Evolutionary conservation across 2,797 vertebrate species (phyloP).

Genomic region (Emydoidea blandingii): DNA sequence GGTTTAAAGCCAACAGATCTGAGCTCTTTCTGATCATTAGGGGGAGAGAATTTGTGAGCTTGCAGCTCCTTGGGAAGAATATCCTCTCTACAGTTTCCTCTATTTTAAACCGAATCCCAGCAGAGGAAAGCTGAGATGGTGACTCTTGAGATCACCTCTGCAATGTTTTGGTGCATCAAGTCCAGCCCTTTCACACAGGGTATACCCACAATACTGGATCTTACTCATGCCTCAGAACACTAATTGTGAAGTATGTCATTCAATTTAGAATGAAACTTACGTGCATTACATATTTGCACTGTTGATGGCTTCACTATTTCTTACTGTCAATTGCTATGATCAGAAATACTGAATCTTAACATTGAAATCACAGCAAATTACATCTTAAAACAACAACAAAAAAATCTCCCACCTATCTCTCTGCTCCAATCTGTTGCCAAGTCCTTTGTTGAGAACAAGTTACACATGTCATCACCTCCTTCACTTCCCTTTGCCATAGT

Average conservation of each 20-base stretch:
- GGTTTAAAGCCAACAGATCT: not conserved
- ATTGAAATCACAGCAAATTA: not conserved
- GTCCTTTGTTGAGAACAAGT: not conserved
- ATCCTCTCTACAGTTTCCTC: not conserved
- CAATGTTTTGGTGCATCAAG: not conserved
- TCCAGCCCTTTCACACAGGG: not conserved
- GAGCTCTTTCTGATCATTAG: accelerated
- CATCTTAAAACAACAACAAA: not conserved
- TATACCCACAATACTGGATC: not conserved
- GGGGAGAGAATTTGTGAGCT: not conserved
- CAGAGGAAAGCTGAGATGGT: not conserved
- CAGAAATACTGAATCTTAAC: not conserved
- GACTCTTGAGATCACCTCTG: not conserved
- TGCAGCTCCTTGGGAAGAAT: not conserved
- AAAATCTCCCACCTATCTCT: not conserved
- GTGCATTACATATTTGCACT: not conserved
- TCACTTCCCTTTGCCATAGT: not conserved
- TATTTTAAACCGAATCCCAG: not conserved
- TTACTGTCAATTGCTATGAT: not conserved
- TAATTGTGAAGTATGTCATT: not conserved
- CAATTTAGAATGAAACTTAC: not conserved
- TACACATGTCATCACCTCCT: not conserved
- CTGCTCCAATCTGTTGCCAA: not conserved
- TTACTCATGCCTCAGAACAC: not conserved
- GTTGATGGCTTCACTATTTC: accelerated